Evolutionary conservation across 2,113 vertebrate genomes (phyloP).

Genomic region (Hemichromis elongatus): DNA sequence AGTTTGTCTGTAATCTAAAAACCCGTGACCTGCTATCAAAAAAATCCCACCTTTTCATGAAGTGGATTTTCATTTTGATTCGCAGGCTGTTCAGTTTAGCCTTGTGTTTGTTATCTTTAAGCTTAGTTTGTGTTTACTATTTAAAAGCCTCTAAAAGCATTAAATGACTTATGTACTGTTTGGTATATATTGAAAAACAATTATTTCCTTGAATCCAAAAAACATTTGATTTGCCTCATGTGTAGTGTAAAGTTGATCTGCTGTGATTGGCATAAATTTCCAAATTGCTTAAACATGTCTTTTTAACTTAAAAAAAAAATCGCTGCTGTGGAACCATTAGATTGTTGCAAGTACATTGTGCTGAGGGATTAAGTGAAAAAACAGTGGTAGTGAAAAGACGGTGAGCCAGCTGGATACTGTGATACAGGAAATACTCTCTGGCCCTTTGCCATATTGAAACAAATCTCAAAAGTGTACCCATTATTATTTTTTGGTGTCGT

Average conservation of each 20-base stretch:
- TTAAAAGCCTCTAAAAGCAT: background rate
- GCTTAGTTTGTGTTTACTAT: background rate
- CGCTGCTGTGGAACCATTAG: background rate
- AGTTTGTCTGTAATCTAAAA: conserved; percentile 10
- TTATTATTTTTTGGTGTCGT: background rate
- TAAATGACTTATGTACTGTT: background rate
- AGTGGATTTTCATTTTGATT: background rate
- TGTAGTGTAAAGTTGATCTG: background rate
- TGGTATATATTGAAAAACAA: background rate
- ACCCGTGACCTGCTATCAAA: background rate
- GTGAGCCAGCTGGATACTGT: conserved; percentile 8
- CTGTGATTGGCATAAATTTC: background rate
- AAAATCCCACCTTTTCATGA: background rate
- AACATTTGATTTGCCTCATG: background rate
- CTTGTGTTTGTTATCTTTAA: background rate
- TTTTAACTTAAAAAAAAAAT: background rate
- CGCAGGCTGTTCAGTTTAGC: background rate
- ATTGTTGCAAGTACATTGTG: background rate
- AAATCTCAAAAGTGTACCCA: background rate
- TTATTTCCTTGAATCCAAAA: background rate
- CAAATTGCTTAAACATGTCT: background rate
- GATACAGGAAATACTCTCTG: conserved; percentile 18
- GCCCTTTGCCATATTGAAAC: background rate
- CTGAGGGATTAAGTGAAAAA: background rate
- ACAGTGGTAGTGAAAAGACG: background rate